These are phyloP conservation scores for Gopherus evgoodei DNA, from an alignment of 2,113 vertebrate genomes.

Conservation along the genomic window DNA sequence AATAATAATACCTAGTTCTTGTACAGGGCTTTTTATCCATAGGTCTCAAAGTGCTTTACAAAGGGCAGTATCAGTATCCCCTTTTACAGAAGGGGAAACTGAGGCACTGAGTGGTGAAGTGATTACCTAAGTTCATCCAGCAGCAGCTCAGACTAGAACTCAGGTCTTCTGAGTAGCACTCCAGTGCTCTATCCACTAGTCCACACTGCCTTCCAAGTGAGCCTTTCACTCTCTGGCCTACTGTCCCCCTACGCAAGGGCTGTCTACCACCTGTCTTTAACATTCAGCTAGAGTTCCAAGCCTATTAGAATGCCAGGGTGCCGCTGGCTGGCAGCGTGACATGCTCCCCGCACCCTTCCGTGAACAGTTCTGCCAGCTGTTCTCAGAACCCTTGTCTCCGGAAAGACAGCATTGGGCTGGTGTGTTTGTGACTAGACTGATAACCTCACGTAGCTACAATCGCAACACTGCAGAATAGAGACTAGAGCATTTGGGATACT, in stretches of 20 bases:
- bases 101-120: neutral
- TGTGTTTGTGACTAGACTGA: accelerated
- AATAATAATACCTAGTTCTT: neutral
- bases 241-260: neutral
- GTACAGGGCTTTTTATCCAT: neutral
- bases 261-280: neutral
- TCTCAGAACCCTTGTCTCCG: neutral
- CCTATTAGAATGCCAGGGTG: neutral
- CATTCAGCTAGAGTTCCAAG: neutral
- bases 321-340: neutral
- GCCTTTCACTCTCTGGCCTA: neutral
- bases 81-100: neutral
- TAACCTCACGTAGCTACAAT: neutral
- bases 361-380: neutral
- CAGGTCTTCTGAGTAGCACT: neutral
- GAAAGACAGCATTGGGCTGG: neutral
- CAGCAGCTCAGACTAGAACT: neutral
- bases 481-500: accelerated
- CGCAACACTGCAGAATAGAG: neutral
- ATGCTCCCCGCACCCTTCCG: neutral
- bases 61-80: neutral
- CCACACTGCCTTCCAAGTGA: neutral
- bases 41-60: neutral
- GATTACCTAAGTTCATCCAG: neutral
- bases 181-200: neutral